Conservation (phyloP, 2,888 invertebrate species). For the Leucophenga montana region DNA sequence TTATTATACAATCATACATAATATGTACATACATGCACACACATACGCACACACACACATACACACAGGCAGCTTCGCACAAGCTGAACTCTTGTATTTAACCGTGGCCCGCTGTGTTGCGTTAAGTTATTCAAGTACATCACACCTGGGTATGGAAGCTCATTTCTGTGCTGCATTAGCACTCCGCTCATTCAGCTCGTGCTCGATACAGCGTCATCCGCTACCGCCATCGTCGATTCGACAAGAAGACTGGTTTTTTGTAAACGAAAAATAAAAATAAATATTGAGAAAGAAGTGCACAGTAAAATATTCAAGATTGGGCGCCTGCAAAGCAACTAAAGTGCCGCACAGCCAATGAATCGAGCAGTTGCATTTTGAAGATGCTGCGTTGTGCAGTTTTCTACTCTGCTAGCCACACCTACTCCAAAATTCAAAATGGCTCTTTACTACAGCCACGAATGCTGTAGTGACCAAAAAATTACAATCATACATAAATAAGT, state of each 20-base stretch:
- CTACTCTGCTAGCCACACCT: slow-evolving; percentile 57
- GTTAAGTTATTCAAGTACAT: slow-evolving; percentile 67
- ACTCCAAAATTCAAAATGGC: slow-evolving; percentile 59
- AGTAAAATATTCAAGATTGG: slow-evolving; percentile 60
- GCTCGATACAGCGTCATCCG: slow-evolving; percentile 33
- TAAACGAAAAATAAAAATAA: slow-evolving; percentile 43
- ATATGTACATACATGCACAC: slow-evolving; percentile 33
- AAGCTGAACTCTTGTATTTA: slow-evolving; percentile 36
- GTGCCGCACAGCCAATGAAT: slow-evolving; percentile 57
- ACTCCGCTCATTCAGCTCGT: slow-evolving; percentile 43
- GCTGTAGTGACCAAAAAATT: not conserved
- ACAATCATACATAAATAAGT: slow-evolving; percentile 7
- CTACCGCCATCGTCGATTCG: slow-evolving; percentile 27
- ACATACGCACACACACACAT: not conserved
- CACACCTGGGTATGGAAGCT: slow-evolving; percentile 54
- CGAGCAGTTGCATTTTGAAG: slow-evolving; percentile 54
- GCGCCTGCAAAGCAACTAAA: slow-evolving; percentile 54
- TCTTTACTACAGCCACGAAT: slow-evolving; percentile 58
- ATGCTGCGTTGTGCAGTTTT: slow-evolving; percentile 49
- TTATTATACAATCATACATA: slow-evolving; percentile 45
- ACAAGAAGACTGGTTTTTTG: slow-evolving; percentile 59
- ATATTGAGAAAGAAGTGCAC: slow-evolving; percentile 47
- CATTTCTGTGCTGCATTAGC: slow-evolving; percentile 44
- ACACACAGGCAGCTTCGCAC: not conserved
- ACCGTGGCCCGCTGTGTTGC: slow-evolving; percentile 27